Percentiles rank a stretch among this genome's conserved stretches.
These are phyloP conservation scores for Zosterops borbonicus DNA, from an alignment of 2,113 vertebrate species.

Conservation along the genomic window DNA sequence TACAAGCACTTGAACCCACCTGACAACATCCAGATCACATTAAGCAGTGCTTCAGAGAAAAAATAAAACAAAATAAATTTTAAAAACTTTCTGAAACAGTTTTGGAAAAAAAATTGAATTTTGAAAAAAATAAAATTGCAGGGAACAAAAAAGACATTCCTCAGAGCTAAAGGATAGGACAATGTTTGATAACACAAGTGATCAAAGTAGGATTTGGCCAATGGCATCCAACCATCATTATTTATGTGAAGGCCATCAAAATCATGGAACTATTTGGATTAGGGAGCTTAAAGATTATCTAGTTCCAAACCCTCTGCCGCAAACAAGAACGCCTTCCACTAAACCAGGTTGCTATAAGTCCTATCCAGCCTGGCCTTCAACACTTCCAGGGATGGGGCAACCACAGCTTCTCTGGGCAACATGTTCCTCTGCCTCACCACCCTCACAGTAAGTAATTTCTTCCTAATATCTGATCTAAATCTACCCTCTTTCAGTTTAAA, in stretches of 20 bases:
- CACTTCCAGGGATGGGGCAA: background rate
- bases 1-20: background rate
- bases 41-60: background rate
- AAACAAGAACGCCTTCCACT: background rate
- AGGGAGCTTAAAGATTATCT: background rate
- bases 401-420: background rate
- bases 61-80: background rate
- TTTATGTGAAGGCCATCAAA: background rate
- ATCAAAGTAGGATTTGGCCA: background rate
- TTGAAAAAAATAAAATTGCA: background rate
- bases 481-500: background rate
- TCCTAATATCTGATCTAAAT: background rate
- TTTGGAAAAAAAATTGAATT: background rate
- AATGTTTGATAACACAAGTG: background rate
- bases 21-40: background rate
- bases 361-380: background rate
- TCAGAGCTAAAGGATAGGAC: background rate
- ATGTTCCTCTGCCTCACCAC: rapidly evolving
- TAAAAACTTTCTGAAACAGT: background rate
- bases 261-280: background rate
- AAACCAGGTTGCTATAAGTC: background rate
- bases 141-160: background rate
- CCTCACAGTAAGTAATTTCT: background rate
- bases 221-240: background rate
- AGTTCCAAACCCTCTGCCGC: background rate